phyloP scores from a whole-genome alignment of 2,797 vertebrate species.

The Echiichthys vipera region DNA sequence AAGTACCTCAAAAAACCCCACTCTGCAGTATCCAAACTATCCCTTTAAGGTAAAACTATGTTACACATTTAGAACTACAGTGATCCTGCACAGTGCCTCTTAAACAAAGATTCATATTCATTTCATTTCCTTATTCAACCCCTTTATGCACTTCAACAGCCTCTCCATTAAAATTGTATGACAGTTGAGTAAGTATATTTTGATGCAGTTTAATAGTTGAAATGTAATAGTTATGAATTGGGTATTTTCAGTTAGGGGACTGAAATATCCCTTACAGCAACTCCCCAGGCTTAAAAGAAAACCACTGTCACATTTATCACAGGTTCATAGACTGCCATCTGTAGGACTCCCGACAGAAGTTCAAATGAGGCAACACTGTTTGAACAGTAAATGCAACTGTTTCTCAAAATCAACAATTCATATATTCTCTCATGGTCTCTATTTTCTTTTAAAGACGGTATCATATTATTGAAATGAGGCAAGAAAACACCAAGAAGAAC shows the following conservation, averaged over 20 bases:
- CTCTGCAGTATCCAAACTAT: too few relatives aligned
- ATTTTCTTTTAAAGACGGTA: background rate
- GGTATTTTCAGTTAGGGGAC: background rate
- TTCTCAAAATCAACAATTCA: background rate
- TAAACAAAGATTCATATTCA: constrained; percentile 4
- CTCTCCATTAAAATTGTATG: background rate
- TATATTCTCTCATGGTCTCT: background rate
- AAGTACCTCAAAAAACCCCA: too few relatives aligned
- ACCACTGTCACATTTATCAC: constrained; percentile 53
- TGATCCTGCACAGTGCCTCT: background rate
- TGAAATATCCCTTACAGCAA: constrained; percentile 36
- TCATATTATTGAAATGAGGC: background rate
- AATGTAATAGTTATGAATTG: background rate
- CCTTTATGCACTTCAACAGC: background rate
- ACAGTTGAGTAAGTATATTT: background rate
- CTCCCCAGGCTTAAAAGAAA: constrained; percentile 40
- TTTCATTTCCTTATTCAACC: constrained; percentile 20
- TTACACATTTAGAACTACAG: background rate
- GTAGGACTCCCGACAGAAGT: constrained; percentile 77
- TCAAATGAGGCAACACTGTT: constrained; percentile 53
- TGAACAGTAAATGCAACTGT: background rate
- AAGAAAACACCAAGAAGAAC: background rate
- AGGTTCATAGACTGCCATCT: constrained; percentile 84
- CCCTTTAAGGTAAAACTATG: background rate
- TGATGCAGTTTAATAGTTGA: background rate